These are phyloP conservation scores for Pachliopta kotzebuea DNA, from an alignment of 2,888 invertebrate species.

Conservation along the genomic window DNA sequence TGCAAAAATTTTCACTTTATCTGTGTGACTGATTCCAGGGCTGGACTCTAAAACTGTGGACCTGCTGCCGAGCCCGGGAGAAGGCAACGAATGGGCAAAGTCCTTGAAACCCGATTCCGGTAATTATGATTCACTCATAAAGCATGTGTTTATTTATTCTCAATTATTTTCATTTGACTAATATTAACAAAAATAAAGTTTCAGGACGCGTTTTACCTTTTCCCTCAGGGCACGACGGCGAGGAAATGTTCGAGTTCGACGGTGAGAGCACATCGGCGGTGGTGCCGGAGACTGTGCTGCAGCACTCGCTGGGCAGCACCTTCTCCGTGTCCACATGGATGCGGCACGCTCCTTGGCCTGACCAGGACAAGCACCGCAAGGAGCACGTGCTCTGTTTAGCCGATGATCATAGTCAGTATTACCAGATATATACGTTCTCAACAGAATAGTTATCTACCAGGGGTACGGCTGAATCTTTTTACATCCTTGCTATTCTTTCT, in stretches of 20 bases:
- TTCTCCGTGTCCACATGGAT: slow-evolving; percentile 98
- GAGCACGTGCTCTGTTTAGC: slow-evolving; percentile 98
- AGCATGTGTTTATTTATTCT: no score
- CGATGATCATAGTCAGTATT: slow-evolving; percentile 95
- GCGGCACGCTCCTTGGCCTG: slow-evolving; percentile 90
- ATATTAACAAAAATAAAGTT: no score
- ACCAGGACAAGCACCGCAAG: slow-evolving; percentile 93
- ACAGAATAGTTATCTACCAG: no score
- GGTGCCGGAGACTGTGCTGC: slow-evolving; percentile 87
- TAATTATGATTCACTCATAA: slow-evolving; percentile 18
- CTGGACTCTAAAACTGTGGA: slow-evolving; percentile 91
- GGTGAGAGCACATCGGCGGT: slow-evolving; percentile 91
- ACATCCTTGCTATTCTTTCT: no score
- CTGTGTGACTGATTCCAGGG: slow-evolving; percentile 56
- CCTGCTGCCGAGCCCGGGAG: slow-evolving; percentile 90
- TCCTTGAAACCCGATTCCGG: slow-evolving; percentile 91
- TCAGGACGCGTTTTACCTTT: neutral
- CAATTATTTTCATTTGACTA: no score
- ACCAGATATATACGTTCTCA: neutral
- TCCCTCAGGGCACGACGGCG: slow-evolving; percentile 83
- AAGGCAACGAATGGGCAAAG: slow-evolving; percentile 90
- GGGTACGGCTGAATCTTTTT: no score
- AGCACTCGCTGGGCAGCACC: slow-evolving; percentile 88
- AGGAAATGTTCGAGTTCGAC: slow-evolving; percentile 97
- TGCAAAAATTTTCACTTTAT: no score